Evolutionary conservation across 2,888 invertebrate species (phyloP).

Genomic region (Sinodicranocentrus sp.): DNA sequence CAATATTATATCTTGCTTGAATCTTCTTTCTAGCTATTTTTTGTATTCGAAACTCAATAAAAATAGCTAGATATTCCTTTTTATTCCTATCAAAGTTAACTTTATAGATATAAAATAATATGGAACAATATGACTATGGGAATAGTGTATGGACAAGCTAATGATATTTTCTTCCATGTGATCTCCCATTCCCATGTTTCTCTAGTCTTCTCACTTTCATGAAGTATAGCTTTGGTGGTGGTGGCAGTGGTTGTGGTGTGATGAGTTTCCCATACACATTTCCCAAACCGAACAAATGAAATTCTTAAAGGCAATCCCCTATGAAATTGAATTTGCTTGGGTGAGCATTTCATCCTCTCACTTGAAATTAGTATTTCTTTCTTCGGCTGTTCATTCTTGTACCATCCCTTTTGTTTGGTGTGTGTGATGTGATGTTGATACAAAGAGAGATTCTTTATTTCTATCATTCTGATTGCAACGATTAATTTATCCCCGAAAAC

Average conservation of each 20-base stretch:
- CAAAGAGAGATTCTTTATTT: not conserved
- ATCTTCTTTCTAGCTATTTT: too few species aligned
- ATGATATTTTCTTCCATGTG: not conserved
- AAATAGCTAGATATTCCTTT: too few species aligned
- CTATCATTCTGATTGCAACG: constrained; percentile 1
- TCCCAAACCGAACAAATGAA: constrained; percentile 35
- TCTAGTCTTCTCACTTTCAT: not conserved
- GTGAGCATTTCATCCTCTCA: constrained; percentile 36
- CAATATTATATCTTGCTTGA: too few species aligned
- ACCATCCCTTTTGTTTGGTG: not conserved
- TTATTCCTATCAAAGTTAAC: too few species aligned
- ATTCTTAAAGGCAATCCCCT: constrained; percentile 40
- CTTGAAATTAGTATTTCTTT: constrained; percentile 1
- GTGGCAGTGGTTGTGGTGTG: not conserved
- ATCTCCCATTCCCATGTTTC: not conserved
- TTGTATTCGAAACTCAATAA: too few species aligned
- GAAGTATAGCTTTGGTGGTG: not conserved
- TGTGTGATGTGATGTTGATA: too few species aligned
- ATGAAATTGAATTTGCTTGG: constrained; percentile 49
- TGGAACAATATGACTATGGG: not conserved
- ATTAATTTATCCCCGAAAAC: too few species aligned
- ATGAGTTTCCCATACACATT: not conserved
- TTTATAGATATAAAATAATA: too few species aligned
- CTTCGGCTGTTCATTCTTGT: not conserved
- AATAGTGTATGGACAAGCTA: not conserved